A percentile compares a stretch with the other conserved stretches of the same genome.
phyloP scores from a whole-genome alignment of 2,797 vertebrate genomes.

The Melanotaenia trifasciata region DNA sequence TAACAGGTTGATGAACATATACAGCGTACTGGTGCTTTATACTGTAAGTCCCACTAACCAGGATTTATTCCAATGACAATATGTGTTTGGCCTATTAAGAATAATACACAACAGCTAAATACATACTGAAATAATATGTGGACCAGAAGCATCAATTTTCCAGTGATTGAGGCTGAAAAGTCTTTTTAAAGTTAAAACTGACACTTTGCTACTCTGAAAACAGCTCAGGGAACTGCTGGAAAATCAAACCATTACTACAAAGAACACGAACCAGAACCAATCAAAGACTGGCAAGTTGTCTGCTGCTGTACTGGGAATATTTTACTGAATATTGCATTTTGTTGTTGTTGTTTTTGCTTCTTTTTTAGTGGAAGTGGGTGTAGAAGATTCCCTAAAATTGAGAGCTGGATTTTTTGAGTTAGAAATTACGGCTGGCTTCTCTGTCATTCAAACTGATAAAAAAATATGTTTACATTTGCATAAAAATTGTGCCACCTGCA shows the following conservation, averaged over 20 bases:
- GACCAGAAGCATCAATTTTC: slow-evolving; percentile 6
- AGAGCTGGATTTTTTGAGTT: slow-evolving; percentile 15
- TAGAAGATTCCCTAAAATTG: slow-evolving; percentile 26
- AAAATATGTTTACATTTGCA: slow-evolving; percentile 45
- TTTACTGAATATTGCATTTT: slow-evolving; percentile 38
- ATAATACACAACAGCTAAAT: slow-evolving; percentile 10
- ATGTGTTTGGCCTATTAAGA: background rate
- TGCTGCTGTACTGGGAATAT: slow-evolving; percentile 24
- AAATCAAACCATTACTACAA: slow-evolving; percentile 40
- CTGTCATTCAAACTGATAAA: slow-evolving; percentile 36
- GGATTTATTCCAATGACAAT: background rate
- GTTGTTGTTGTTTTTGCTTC: background rate
- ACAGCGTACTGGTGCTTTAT: background rate
- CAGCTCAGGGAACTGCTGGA: slow-evolving; percentile 27
- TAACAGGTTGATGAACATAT: background rate
- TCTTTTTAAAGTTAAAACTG: slow-evolving; percentile 27
- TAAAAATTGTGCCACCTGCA: slow-evolving; percentile 43
- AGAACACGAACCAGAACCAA: slow-evolving; percentile 13
- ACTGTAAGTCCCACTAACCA: background rate
- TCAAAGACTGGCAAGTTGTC: slow-evolving; percentile 33
- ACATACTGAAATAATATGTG: slow-evolving; percentile 10
- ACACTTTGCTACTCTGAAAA: slow-evolving; percentile 12
- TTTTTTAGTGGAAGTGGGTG: slow-evolving; percentile 13
- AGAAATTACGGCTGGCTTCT: slow-evolving; percentile 27
- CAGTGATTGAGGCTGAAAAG: slow-evolving; percentile 24